Conservation (phyloP, 2,888 invertebrate species). For the Cremastinae sp. region DNA sequence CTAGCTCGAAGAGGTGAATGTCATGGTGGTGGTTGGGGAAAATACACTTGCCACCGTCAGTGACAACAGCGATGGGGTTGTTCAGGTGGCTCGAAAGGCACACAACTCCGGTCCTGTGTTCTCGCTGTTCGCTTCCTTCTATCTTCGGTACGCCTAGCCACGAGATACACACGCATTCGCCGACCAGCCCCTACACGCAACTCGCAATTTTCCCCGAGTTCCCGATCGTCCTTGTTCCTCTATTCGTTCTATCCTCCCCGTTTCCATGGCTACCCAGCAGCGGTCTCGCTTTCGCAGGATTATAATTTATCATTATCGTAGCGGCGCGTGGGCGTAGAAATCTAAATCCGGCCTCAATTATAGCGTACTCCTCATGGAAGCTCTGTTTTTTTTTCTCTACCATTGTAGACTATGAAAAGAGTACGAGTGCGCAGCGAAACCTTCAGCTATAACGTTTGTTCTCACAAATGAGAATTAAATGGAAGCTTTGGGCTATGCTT, state of each 20-base stretch:
- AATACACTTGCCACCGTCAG: constrained; percentile 55
- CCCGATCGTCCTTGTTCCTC: constrained; percentile 10
- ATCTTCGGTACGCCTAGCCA: neutral
- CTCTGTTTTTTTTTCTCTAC: constrained; percentile 3
- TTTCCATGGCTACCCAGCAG: constrained; percentile 68
- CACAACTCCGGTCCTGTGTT: constrained; percentile 34
- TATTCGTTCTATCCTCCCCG: constrained; percentile 32
- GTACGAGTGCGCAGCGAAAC: too few species aligned
- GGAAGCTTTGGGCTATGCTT: constrained; percentile 4
- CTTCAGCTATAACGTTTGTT: constrained; percentile 4
- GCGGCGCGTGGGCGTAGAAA: constrained; percentile 50
- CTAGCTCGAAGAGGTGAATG: constrained; percentile 33
- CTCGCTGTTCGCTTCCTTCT: constrained; percentile 33
- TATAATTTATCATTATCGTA: constrained; percentile 48
- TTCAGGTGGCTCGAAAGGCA: constrained; percentile 48
- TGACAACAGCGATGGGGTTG: constrained; percentile 42
- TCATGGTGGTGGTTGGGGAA: constrained; percentile 50
- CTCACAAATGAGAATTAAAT: neutral
- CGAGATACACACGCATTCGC: neutral
- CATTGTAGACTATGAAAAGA: neutral
- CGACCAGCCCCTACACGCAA: constrained; percentile 1
- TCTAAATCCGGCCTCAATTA: constrained; percentile 75
- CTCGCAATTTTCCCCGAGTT: constrained; percentile 36
- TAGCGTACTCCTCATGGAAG: constrained; percentile 60
- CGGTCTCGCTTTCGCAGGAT: constrained; percentile 17